Evolutionary conservation across 1,140 invertebrate species (phyloP).

Genomic region (Zaprionus capensis): DNA sequence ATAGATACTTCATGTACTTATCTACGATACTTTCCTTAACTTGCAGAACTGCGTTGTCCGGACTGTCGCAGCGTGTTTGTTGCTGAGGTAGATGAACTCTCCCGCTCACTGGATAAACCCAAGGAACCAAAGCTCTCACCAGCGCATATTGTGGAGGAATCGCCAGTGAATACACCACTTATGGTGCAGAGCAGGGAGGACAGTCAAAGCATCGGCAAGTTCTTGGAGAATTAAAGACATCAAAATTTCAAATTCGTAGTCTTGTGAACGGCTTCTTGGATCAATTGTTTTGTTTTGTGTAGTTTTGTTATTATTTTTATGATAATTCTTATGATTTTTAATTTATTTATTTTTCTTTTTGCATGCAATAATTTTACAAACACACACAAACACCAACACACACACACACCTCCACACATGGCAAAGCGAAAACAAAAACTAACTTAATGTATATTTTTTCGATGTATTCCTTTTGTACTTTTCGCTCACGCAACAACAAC

Average conservation of each 20-base stretch:
- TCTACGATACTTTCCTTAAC: background rate
- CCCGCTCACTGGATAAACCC: constrained; percentile 59
- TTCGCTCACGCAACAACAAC: constrained; percentile 60
- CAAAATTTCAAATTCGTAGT: constrained; percentile 31
- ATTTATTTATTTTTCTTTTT: constrained; percentile 61
- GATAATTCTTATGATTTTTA: constrained; percentile 46
- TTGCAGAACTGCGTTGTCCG: constrained; percentile 85
- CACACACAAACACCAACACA: constrained; percentile 15
- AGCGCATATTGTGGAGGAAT: constrained; percentile 69
- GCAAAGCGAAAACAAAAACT: constrained; percentile 49
- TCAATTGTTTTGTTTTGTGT: constrained; percentile 1
- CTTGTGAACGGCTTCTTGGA: constrained; percentile 10
- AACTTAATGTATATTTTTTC: constrained; percentile 73
- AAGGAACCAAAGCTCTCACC: constrained; percentile 63
- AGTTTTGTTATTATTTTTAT: constrained; percentile 33
- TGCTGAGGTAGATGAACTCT: constrained; percentile 84
- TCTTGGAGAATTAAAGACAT: constrained; percentile 34
- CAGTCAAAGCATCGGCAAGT: constrained; percentile 81
- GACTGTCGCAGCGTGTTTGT: constrained; percentile 86
- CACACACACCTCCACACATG: constrained; percentile 42
- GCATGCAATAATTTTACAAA: constrained; percentile 47
- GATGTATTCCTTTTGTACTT: constrained; percentile 72
- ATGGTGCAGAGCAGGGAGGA: constrained; percentile 54
- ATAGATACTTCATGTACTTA: background rate
- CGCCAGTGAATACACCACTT: constrained; percentile 23